Evolutionary conservation across 2,113 vertebrate genomes (phyloP), one percentile per base, ranked within the genome.

Genomic region (Suncus etruscus): DNA sequence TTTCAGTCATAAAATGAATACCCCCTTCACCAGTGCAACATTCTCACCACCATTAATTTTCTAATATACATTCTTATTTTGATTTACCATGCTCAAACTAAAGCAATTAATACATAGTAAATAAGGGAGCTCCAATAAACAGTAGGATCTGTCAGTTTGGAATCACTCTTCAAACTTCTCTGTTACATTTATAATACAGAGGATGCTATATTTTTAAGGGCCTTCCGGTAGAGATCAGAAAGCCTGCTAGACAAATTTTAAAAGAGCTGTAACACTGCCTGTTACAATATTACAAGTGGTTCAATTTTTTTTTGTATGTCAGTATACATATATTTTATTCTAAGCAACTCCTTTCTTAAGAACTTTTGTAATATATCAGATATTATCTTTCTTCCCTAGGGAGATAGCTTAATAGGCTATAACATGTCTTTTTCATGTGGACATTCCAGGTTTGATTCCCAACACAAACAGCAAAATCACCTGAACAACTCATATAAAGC

Each of bases 341-440:
- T 79, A 83, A 91, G 50, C 1, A 75, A 45, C 11, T 75, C 31
- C 39, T 29, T 48, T 87, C 51, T 91, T 78, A 83, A 51, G 10
- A 45, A 51, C 89, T 87, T 86, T 48, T 84, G 11, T 47, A 90
- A 18, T 6, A 3, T 8, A 45, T 61, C 66, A 65, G 15, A n/a
- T 63, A 80, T 79, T 29, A 27, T 66, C 39, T 65, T 66, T 9
- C 11, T 66, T 7, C 27, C 27, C 65, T 66, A 29, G 25, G 18
- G 24, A 66, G 65, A 25, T 29, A 27, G 22, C 24, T 66, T 10
- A 66, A 66, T 61, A 61, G 58, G 7, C 58, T 22, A 61, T 16
- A 61, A 4, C 54, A 58, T 58, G 18, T 18, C 4, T 18, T 58
- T 58, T 58, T 14, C 54, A 14, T 58, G 54, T 58, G 54, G 54